phyloP scores from a whole-genome alignment of 2,888 invertebrate species.

The Trichacis sp. region DNA sequence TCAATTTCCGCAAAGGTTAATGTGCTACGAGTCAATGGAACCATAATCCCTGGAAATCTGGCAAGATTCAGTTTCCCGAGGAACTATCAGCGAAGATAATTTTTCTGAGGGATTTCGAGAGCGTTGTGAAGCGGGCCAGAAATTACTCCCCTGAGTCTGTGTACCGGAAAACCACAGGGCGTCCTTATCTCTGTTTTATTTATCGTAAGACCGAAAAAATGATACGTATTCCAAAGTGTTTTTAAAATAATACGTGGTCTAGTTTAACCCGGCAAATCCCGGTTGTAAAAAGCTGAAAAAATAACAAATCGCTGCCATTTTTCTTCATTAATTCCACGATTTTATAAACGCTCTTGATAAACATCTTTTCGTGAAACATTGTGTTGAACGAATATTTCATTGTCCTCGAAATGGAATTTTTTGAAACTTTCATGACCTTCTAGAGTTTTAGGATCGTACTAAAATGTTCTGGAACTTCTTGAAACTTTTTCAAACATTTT shows the following conservation, averaged over 20 bases:
- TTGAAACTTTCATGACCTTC: no score
- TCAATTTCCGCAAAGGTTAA: no score
- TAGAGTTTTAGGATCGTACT: no score
- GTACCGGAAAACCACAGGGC: not conserved
- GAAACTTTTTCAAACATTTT: no score
- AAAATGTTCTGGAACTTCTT: no score
- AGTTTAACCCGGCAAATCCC: not conserved
- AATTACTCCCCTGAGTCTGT: not conserved
- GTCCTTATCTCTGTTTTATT: not conserved
- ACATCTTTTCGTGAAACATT: no score
- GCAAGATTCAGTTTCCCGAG: not conserved
- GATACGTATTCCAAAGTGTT: not conserved
- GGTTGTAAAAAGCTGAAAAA: not conserved
- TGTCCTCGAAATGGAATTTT: no score
- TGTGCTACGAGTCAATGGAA: no score
- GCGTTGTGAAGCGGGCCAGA: not conserved
- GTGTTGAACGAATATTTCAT: no score
- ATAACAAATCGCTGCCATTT: not conserved
- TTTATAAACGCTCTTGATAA: no score
- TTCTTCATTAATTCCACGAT: constrained; percentile 9
- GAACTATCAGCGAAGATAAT: not conserved
- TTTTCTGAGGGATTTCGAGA: constrained; percentile 3
- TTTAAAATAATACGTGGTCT: not conserved
- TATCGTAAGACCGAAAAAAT: not conserved
- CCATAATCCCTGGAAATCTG: not conserved